phyloP scores from a whole-genome alignment of 1,140 invertebrate genomes.

The Sipha flava region DNA sequence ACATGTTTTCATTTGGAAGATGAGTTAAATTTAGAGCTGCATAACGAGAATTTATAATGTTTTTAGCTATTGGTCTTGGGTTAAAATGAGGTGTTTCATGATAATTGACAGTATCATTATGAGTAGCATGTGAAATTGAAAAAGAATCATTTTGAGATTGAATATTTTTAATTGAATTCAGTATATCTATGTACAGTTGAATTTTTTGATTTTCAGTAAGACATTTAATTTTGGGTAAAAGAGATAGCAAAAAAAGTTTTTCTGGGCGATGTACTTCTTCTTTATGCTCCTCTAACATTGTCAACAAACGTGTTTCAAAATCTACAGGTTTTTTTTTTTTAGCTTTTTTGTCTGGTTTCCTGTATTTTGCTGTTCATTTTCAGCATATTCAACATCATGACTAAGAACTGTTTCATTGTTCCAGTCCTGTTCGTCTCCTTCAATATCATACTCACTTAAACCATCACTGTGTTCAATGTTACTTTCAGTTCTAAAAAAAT shows the following conservation, averaged over 20 bases:
- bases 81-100: too few relatives aligned
- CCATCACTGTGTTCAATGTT: background rate
- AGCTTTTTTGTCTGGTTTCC: too few relatives aligned
- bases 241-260: background rate
- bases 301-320: background rate
- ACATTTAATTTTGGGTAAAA: background rate
- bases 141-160: too few relatives aligned
- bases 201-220: background rate
- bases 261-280: background rate
- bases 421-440: background rate
- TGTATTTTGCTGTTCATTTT: too few relatives aligned
- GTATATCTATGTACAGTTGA: background rate
- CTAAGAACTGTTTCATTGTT: background rate
- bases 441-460: background rate
- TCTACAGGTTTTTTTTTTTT: too few relatives aligned
- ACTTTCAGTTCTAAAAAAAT: background rate
- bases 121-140: too few relatives aligned
- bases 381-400: too few relatives aligned
- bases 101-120: too few relatives aligned
- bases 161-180: background rate
- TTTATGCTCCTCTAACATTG: background rate
- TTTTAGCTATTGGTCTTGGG: too few relatives aligned
- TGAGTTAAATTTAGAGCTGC: too few relatives aligned
- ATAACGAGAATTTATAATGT: too few relatives aligned
- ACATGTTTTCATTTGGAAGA: too few relatives aligned